Base-by-base conservation (phyloP, 2,797 vertebrate species). In the Dipus sagitta region DNA sequence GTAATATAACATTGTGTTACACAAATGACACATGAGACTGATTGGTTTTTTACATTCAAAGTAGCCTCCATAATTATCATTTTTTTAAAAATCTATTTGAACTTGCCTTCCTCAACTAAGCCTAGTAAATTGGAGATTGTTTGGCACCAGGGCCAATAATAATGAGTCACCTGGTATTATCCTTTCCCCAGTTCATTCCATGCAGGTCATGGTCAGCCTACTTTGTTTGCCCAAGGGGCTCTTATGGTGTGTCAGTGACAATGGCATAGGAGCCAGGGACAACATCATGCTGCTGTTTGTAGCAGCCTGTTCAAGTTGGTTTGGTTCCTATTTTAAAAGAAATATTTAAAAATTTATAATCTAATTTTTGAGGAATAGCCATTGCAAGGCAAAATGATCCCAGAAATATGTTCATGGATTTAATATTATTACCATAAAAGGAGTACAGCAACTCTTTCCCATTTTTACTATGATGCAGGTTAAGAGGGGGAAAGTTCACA, bases 271-370 rank as follows among this genome's bases (percentile, higher is more conserved):
- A 47, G 47, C 47, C 8, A 47, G 47, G 9, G 47, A 47, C 5
- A 47, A 47, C 47, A 9, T 47, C 47, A 47, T 47, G 47, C 47
- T 47, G 47, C 47, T 47, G 6, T 47, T 47, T 47, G 47, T 47
- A 47, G 47, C 47, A 47, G 47, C 47, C 11, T 47, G 9, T 68
- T 86, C 3, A 13, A 71, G 3, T 64, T 93, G 13, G 24, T 83
- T 87, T 79, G 77, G 28, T 65, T 92, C 93, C 18, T 91, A 72
- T 81, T 77, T 60, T 60, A 85, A 88, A 28, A 75, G 68, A 78
- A 93, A 68, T 18, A 28, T 74, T 54, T 83, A 13, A 78, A 24
- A 82, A 83, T 67, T 67, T 38, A 12, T 58, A 38, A 60, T 71
- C 21, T 52, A 74, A n/a, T 75, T 83, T 85, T 81, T 85, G 70